A percentile compares a stretch with the other conserved stretches of the same genome.
Conservation (phyloP, 2,113 vertebrate species). For the Epinephelus cyanopodus region DNA sequence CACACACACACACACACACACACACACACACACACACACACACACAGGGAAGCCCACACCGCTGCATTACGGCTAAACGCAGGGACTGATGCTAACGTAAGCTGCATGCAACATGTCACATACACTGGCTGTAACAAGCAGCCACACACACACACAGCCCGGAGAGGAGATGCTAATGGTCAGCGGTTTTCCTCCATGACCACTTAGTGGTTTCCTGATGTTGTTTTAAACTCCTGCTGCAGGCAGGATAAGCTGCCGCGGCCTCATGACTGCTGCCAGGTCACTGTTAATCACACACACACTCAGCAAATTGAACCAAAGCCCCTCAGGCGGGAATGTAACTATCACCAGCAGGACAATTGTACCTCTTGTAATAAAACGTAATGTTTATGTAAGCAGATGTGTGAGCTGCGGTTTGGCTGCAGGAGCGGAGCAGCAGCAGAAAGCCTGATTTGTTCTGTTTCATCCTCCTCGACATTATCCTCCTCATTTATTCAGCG, state of each 20-base stretch:
- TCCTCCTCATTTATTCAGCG: conserved; percentile 42
- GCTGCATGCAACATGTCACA: not conserved
- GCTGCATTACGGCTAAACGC: not conserved
- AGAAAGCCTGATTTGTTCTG: conserved; percentile 44
- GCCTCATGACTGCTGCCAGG: conserved; percentile 4
- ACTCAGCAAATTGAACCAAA: conserved; percentile 15
- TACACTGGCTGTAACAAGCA: conserved; percentile 30
- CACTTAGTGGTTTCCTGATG: conserved; percentile 50
- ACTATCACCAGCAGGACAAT: conserved; percentile 33
- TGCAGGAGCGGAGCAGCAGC: not conserved
- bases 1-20: too few relatives aligned
- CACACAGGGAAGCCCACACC: conserved; percentile 14
- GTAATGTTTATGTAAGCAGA: conserved; percentile 47
- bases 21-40: not conserved
- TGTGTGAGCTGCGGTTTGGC: not conserved
- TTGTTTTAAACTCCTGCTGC: conserved; percentile 51
- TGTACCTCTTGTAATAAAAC: conserved; percentile 27
- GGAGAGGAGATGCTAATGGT: conserved; percentile 35
- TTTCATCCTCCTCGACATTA: conserved; percentile 43
- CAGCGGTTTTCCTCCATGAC: conserved; percentile 49
- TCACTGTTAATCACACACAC: conserved; percentile 30
- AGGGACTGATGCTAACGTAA: conserved; percentile 1
- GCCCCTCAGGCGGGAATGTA: conserved; percentile 12
- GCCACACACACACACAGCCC: not conserved
- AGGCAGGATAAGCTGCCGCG: conserved; percentile 13